Conservation (phyloP, 2,888 invertebrate species). For the Allolobophora icterica region DNA sequence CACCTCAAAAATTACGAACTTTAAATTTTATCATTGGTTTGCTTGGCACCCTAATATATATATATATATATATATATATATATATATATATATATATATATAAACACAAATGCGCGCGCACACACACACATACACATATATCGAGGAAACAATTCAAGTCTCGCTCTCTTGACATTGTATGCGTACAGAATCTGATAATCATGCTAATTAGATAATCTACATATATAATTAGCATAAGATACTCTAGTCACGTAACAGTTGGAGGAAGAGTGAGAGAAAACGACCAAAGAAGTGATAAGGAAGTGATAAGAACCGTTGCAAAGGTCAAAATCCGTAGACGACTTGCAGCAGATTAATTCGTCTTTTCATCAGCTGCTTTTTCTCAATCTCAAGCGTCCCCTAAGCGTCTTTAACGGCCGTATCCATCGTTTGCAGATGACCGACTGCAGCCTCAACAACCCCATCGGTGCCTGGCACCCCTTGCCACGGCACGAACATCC, state of each 20-base stretch:
- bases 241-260: neutral
- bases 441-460: neutral
- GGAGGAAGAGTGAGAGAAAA: neutral
- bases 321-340: neutral
- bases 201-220: neutral
- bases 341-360: neutral
- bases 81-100: too few relatives aligned
- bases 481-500: neutral
- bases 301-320: neutral
- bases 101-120: too few relatives aligned
- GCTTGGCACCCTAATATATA: too few relatives aligned
- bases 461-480: neutral
- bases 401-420: neutral
- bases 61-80: too few relatives aligned
- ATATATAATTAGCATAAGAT: neutral
- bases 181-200: neutral
- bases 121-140: too few relatives aligned
- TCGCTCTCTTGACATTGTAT: neutral
- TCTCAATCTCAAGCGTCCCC: neutral
- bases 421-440: neutral
- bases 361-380: conserved; percentile 3
- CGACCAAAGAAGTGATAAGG: neutral
- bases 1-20: too few relatives aligned
- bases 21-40: too few relatives aligned
- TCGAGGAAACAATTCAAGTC: neutral